Evolutionary conservation across 2,113 vertebrate species (phyloP), one percentile per base, ranked within the genome.

Genomic region (Caretta caretta): DNA sequence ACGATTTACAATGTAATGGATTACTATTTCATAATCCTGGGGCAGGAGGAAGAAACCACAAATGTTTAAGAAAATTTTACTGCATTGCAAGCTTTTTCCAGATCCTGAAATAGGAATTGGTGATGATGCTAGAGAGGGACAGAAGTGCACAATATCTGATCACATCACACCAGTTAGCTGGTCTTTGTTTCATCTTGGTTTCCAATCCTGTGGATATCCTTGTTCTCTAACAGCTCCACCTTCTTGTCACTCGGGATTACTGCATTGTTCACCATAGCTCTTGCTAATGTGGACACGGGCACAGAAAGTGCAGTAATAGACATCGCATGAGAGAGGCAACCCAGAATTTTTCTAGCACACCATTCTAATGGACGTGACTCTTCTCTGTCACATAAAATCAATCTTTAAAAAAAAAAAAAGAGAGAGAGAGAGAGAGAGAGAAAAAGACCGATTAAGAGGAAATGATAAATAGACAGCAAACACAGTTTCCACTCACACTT

Each of bases 211-310:
- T 96, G 83, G 49, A 99, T 98, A 90, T 91, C 97, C 89, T 98
- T 98, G 95, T 99, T 99, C 57, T 99, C 98, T 85, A 99, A 97
- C 92, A 99, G 97, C 12, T 92, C 98, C 7, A 78, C 95, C 86
- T 97, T 98, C 87, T 96, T 91, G 54, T 98, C 91, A 2, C 97
- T 95, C 1, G 97, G 97, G 2, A 97, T 95, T 91, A 99, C 93
- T 0, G 97, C 97, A 83, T 99, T 99, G 72, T 98, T 97, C 90
- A 98, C 85, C 98, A 98, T 98, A 0, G 98, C 98, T 78, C 95
- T 98, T 3, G 87, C 97, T 89, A 98, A 97, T 0, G 87, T 83
- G 27, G 87, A 87, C 90, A 99, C 97, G 1, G 98, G 98, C 79
- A 99, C 91, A 29, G 98, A 98, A 86, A 94, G 94, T 54, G 98